Evolutionary conservation across 2,888 invertebrate genomes (phyloP).

Genomic region (Eudemis profundana): DNA sequence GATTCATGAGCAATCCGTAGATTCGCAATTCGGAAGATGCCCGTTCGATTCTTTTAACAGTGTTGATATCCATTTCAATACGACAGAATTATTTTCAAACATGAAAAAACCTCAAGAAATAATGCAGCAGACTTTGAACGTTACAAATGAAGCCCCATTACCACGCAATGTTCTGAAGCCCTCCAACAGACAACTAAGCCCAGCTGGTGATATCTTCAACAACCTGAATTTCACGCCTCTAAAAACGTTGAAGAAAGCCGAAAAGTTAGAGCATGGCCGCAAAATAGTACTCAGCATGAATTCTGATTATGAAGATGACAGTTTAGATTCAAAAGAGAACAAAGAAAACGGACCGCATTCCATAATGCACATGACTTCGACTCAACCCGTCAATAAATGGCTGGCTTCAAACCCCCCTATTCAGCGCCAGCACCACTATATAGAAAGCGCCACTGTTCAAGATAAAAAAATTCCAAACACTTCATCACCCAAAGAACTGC

Average conservation of each 20-base stretch:
- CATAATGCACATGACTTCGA: slow-evolving; percentile 66
- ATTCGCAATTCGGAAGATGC: slow-evolving; percentile 59
- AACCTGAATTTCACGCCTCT: slow-evolving; percentile 77
- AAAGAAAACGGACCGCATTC: slow-evolving; percentile 75
- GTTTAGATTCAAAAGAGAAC: slow-evolving; percentile 61
- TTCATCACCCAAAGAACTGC: slow-evolving; percentile 78
- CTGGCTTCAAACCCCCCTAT: slow-evolving; percentile 59
- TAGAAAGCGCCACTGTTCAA: slow-evolving; percentile 60
- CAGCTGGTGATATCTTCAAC: slow-evolving; percentile 70
- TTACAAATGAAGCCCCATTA: slow-evolving; percentile 47
- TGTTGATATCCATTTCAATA: slow-evolving; percentile 69
- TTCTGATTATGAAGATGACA: slow-evolving; percentile 75
- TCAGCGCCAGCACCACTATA: slow-evolving; percentile 54
- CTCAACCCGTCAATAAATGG: slow-evolving; percentile 69
- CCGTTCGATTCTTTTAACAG: slow-evolving; percentile 73
- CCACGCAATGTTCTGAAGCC: slow-evolving; percentile 65
- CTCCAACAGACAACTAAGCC: slow-evolving; percentile 63
- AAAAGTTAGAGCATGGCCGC: slow-evolving; percentile 71
- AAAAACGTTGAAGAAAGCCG: slow-evolving; percentile 63
- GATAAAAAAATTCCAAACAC: slow-evolving; percentile 78
- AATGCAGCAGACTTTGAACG: slow-evolving; percentile 61
- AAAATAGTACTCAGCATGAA: slow-evolving; percentile 72
- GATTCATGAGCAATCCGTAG: slow-evolving; percentile 59
- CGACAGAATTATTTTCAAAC: slow-evolving; percentile 75
- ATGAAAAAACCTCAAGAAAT: slow-evolving; percentile 58